These are phyloP conservation scores for Liopterus haemorrhoidalis DNA, from an alignment of 2,888 invertebrate species.

Conservation along the genomic window DNA sequence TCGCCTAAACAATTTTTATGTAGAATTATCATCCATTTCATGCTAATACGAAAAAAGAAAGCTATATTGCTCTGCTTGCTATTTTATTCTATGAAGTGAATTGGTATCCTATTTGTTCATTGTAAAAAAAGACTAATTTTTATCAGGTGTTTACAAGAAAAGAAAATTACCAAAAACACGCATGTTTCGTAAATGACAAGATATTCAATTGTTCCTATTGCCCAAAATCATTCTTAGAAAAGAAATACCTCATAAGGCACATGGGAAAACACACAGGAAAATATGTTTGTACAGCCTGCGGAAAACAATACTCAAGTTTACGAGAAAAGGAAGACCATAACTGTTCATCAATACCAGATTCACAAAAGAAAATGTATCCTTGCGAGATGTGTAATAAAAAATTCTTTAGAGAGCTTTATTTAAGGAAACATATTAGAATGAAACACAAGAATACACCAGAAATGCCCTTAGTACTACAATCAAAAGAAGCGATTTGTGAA, in stretches of 20 bases:
- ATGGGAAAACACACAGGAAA: constrained; percentile 39
- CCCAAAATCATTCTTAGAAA: constrained; percentile 44
- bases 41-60: too few species aligned
- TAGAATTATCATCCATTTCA: too few species aligned
- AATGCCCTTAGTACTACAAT: constrained; percentile 10
- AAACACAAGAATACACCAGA: constrained; percentile 26
- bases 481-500: constrained; percentile 43
- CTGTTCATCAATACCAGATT: constrained; percentile 32
- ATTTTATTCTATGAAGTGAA: constrained; percentile 14
- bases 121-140: too few species aligned
- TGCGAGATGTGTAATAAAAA: constrained; percentile 37
- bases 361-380: constrained; percentile 32
- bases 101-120: constrained; percentile 25
- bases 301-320: constrained; percentile 34
- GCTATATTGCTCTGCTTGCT: too few species aligned
- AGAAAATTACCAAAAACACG: constrained; percentile 43
- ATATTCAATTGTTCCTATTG: constrained; percentile 38
- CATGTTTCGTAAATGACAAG: constrained; percentile 36
- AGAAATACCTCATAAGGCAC: constrained; percentile 48
- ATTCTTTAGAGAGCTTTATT: constrained; percentile 34
- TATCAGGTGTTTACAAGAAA: constrained; percentile 46
- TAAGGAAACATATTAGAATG: constrained; percentile 36
- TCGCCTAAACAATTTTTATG: too few species aligned
- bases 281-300: constrained; percentile 36
- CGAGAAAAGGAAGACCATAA: constrained; percentile 35